These are phyloP conservation scores for Petrolisthes cinctipes DNA, from an alignment of 2,888 invertebrate species.

Conservation along the genomic window DNA sequence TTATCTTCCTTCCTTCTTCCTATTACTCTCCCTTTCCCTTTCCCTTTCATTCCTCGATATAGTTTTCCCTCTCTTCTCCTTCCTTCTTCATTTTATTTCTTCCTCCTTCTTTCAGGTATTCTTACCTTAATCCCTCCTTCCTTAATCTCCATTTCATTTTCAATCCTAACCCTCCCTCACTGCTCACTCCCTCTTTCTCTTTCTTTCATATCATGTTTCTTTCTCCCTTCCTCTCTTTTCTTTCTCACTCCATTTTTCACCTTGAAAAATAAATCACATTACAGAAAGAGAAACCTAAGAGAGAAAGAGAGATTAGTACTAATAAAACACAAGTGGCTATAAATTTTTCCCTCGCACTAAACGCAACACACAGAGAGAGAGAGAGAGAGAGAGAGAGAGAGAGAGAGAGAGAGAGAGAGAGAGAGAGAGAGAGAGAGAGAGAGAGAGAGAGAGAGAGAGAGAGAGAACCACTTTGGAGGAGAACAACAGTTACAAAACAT, in stretches of 20 bases:
- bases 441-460: neutral
- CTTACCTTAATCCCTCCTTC: neutral
- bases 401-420: neutral
- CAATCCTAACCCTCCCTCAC: neutral
- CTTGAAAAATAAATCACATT: neutral
- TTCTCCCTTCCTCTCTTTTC: no score
- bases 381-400: neutral
- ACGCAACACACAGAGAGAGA: neutral
- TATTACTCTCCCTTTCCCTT: no score
- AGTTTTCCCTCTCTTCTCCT: no score
- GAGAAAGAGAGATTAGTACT: conserved; percentile 18
- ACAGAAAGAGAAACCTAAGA: conserved; percentile 16
- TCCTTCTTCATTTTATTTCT: no score
- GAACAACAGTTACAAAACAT: no score
- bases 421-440: neutral
- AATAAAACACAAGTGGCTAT: neutral
- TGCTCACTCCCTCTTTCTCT: neutral
- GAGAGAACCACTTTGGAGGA: neutral
- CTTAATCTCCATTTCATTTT: neutral
- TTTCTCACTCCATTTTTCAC: no score
- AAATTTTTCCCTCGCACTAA: neutral
- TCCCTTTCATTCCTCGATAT: no score
- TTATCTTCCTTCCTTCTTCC: no score
- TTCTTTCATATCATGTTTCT: no score
- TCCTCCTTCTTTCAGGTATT: neutral